These are phyloP conservation scores for Achatina immaculata DNA, from an alignment of 1,140 invertebrate species.

Conservation along the genomic window DNA sequence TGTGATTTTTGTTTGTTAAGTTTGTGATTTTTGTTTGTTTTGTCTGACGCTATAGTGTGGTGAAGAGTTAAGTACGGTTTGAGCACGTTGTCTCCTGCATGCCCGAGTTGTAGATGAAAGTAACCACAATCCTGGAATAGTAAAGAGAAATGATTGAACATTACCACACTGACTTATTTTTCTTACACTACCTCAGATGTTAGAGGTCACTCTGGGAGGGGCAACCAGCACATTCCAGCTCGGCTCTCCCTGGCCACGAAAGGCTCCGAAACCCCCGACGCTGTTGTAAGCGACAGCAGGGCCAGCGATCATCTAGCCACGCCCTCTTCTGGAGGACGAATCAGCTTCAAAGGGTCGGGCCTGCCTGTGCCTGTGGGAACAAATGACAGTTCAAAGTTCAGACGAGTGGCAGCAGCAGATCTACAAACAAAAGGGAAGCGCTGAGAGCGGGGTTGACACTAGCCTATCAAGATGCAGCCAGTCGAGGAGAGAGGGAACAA, in stretches of 20 bases:
- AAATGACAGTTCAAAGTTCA: constrained; percentile 61
- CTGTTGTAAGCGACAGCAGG: constrained; percentile 52
- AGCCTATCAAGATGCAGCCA: too few relatives aligned
- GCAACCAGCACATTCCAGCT: constrained; percentile 60
- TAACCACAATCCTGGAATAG: too few relatives aligned
- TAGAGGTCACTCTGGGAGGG: constrained; percentile 52
- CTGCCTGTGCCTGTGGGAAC: constrained; percentile 63
- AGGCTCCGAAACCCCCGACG: constrained; percentile 54
- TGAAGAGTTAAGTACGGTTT: too few relatives aligned
- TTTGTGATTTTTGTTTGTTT: too few relatives aligned
- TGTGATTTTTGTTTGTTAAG: too few relatives aligned
- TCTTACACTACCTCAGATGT: constrained; percentile 53
- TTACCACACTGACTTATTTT: constrained; percentile 15
- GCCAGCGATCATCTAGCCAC: constrained; percentile 64
- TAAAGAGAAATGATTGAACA: too few relatives aligned
- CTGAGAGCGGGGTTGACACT: background rate
- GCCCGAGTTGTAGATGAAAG: too few relatives aligned
- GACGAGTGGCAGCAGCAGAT: constrained; percentile 59
- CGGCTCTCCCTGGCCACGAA: constrained; percentile 61
- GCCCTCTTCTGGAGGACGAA: constrained; percentile 64
- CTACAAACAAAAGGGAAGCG: constrained; percentile 40
- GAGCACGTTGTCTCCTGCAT: too few relatives aligned
- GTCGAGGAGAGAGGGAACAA: too few relatives aligned
- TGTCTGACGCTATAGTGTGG: too few relatives aligned
- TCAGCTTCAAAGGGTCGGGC: constrained; percentile 64